phyloP scores from a whole-genome alignment of 2,888 invertebrate species.

The Gastracanthus pulcherrimus region DNA sequence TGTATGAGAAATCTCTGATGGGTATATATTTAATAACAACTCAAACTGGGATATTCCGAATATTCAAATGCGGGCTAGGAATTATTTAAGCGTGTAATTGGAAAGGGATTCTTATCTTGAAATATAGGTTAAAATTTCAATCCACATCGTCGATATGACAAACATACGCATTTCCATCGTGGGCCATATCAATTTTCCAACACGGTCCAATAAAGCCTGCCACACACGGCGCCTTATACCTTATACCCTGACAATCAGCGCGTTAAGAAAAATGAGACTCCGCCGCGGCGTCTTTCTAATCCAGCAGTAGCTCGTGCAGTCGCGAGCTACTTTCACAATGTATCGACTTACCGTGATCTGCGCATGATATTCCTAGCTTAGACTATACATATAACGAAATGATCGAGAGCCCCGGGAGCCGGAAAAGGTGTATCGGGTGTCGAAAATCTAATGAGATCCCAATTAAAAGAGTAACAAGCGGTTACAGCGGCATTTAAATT shows the following conservation, averaged over 20 bases:
- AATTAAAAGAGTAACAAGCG: conserved; percentile 33
- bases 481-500: background rate
- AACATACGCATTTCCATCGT: too few relatives aligned
- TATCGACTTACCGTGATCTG: conserved; percentile 23
- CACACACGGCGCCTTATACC: background rate
- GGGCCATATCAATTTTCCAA: too few relatives aligned
- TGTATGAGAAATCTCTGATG: too few relatives aligned
- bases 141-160: too few relatives aligned
- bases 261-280: conserved; percentile 28
- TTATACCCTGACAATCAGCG: conserved; percentile 23
- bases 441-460: conserved; percentile 27
- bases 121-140: too few relatives aligned
- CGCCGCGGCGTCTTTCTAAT: background rate
- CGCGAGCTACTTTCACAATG: conserved; percentile 23
- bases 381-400: too few relatives aligned
- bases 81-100: too few relatives aligned
- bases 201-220: conserved; percentile 2
- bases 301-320: background rate
- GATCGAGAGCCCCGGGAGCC: background rate
- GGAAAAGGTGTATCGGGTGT: conserved; percentile 30
- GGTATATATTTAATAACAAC: too few relatives aligned
- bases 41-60: too few relatives aligned
- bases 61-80: too few relatives aligned
- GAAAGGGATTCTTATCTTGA: too few relatives aligned
- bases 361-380: background rate